Evolutionary conservation across 2,888 invertebrate genomes (phyloP).

Genomic region (Drosophila prolongata): DNA sequence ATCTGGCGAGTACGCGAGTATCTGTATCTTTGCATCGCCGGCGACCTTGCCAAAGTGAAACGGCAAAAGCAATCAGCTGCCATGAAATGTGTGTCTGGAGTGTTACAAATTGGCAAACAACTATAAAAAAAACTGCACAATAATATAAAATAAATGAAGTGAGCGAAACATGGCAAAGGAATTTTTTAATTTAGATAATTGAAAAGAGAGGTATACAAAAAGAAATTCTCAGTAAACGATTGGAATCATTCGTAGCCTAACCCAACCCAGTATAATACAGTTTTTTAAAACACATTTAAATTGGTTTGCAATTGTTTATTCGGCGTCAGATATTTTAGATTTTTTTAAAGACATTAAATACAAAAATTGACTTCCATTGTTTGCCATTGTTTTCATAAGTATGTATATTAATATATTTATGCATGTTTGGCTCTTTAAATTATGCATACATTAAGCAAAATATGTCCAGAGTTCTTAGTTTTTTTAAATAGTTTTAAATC

Average conservation of each 20-base stretch:
- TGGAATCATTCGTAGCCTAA: not conserved
- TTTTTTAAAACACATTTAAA: conserved; percentile 53
- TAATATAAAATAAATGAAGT: conserved; percentile 34
- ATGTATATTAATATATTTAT: conserved; percentile 1
- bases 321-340: conserved; percentile 7
- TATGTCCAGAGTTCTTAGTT: conserved; percentile 21
- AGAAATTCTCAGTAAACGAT: conserved; percentile 30
- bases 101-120: conserved; percentile 63
- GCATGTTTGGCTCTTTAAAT: conserved; percentile 5
- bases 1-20: conserved; percentile 14
- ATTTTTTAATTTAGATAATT: conserved; percentile 78
- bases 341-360: too few species aligned
- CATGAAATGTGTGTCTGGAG: conserved; percentile 55
- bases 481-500: conserved; percentile 47
- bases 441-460: conserved; percentile 39
- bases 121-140: conserved; percentile 50
- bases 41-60: conserved; percentile 43
- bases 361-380: conserved; percentile 11
- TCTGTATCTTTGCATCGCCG: conserved; percentile 45
- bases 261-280: conserved; percentile 4
- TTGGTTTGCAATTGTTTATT: conserved; percentile 54
- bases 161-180: conserved; percentile 56
- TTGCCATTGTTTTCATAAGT: conserved; percentile 18
- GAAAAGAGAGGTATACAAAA: conserved; percentile 39
- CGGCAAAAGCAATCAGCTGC: conserved; percentile 62